phyloP scores from a whole-genome alignment of 2,888 invertebrate genomes.

The Stenodema calcarata region DNA sequence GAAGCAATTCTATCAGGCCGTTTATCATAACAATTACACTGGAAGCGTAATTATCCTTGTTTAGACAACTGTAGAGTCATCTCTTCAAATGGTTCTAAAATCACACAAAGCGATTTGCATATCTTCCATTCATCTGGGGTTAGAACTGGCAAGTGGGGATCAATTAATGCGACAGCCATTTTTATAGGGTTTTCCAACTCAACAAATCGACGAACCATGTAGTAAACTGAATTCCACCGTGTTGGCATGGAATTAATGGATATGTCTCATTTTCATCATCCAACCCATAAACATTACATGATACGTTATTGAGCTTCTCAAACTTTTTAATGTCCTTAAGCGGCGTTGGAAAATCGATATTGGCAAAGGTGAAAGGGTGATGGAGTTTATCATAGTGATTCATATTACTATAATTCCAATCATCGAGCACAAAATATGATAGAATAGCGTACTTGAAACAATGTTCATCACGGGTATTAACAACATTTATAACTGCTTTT shows the following conservation, averaged over 20 bases:
- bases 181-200: conserved; percentile 48
- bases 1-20: conserved; percentile 9
- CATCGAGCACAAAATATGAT: neutral
- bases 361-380: neutral
- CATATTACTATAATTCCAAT: neutral
- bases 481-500: neutral
- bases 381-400: neutral
- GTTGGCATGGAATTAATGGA: conserved; percentile 58
- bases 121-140: neutral
- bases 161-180: conserved; percentile 45
- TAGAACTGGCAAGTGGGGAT: conserved; percentile 24
- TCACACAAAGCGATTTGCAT: neutral
- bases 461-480: neutral
- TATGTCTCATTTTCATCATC: too few species aligned
- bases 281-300: neutral
- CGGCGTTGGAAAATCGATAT: neutral
- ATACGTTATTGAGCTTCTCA: neutral
- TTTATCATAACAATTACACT: conserved; percentile 35
- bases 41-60: conserved; percentile 13
- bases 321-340: neutral
- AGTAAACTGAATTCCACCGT: conserved; percentile 59
- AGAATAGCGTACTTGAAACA: neutral
- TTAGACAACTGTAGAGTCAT: conserved; percentile 19
- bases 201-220: conserved; percentile 54
- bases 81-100: conserved; percentile 30